These are phyloP conservation scores for Atherix ibis DNA, from an alignment of 2,888 invertebrate species.

Conservation along the genomic window DNA sequence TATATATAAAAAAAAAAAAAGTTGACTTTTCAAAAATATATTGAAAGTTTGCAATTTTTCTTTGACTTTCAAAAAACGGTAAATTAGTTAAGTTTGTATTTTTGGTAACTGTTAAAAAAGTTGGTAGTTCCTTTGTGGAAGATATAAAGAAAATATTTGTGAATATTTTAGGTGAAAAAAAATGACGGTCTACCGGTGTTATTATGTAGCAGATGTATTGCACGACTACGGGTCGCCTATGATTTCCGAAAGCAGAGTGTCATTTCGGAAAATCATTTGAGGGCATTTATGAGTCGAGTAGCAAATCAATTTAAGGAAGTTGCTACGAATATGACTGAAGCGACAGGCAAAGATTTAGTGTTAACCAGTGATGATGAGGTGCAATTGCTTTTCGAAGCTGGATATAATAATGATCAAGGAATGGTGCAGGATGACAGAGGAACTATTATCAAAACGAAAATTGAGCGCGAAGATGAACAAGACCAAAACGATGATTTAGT, in stretches of 20 bases:
- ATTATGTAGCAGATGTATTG: slow-evolving; percentile 19
- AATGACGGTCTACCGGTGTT: slow-evolving; percentile 19
- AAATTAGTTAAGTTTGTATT: no score
- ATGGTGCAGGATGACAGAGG: background rate
- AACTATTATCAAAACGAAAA: background rate
- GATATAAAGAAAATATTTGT: no score
- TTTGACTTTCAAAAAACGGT: no score
- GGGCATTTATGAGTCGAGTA: slow-evolving; percentile 18
- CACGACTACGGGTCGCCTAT: slow-evolving; percentile 18
- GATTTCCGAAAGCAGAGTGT: slow-evolving; percentile 19
- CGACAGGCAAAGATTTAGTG: slow-evolving; percentile 7
- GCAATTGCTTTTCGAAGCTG: slow-evolving; percentile 9
- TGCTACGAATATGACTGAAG: slow-evolving; percentile 9
- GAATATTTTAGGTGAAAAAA: slow-evolving; percentile 17
- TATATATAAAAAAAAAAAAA: no score
- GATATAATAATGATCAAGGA: slow-evolving; percentile 5
- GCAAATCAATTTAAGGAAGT: slow-evolving; percentile 21
- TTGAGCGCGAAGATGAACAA: background rate
- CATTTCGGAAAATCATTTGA: slow-evolving; percentile 18
- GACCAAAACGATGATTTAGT: slow-evolving; percentile 3
- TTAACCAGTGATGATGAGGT: slow-evolving; percentile 12
- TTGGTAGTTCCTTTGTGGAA: no score
- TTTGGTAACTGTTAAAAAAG: no score
- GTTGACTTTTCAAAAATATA: no score
- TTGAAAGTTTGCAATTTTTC: no score